Evolutionary conservation across 1,140 invertebrate species (phyloP).

Genomic region (Aphidius ervi): DNA sequence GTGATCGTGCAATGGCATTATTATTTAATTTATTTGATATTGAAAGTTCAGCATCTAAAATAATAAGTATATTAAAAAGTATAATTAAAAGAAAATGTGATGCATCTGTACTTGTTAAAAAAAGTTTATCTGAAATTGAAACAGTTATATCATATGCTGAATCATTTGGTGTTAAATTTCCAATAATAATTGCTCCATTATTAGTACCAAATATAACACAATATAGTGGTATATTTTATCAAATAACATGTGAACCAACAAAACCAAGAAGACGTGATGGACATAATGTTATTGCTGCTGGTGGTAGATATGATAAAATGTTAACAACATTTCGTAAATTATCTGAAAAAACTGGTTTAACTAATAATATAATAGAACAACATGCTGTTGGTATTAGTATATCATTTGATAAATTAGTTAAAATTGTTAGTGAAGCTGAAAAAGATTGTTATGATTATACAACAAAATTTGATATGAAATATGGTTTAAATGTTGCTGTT

Average conservation of each 20-base stretch:
- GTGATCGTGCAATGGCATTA: conserved; percentile 64
- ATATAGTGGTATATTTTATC: conserved; percentile 69
- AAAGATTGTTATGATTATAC: no score
- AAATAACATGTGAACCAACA: conserved; percentile 63
- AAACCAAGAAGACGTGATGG: conserved; percentile 56
- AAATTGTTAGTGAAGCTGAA: conserved; percentile 47
- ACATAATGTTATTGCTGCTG: conserved; percentile 63
- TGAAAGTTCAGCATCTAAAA: conserved; percentile 65
- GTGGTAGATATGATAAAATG: conserved; percentile 55
- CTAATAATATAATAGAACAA: conserved; percentile 50
- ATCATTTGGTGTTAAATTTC: conserved; percentile 69
- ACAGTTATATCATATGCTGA: conserved; percentile 64
- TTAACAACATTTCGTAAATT: conserved; percentile 43
- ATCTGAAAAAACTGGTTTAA: conserved; percentile 40
- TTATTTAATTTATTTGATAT: conserved; percentile 70
- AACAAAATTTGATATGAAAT: no score
- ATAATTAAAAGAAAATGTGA: conserved; percentile 61
- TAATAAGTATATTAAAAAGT: conserved; percentile 59
- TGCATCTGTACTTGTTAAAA: conserved; percentile 61
- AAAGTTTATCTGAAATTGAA: conserved; percentile 71
- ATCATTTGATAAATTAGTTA: conserved; percentile 66
- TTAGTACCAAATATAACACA: conserved; percentile 61
- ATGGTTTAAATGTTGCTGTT: conserved; percentile 53
- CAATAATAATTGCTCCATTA: conserved; percentile 60
- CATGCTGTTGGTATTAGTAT: conserved; percentile 72